Evolutionary conservation across 2,797 vertebrate genomes (phyloP), one percentile per base, ranked within the genome.

Genomic region (Gymnothorax javanicus): DNA sequence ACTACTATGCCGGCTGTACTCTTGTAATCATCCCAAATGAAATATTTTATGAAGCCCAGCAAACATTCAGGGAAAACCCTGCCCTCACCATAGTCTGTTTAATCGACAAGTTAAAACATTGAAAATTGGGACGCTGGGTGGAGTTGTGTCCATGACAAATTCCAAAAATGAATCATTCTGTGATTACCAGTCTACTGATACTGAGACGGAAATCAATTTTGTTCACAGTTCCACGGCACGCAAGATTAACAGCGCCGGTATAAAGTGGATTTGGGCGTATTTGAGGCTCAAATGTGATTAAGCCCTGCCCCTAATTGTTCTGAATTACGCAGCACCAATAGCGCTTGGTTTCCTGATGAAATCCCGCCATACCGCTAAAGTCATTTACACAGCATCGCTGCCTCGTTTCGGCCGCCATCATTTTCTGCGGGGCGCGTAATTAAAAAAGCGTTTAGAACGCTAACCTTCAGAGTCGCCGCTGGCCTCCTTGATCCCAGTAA

Each of bases 291-390:
- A 81, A n/a, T 81, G 17, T 20, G 50, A 54, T 81, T n/a, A 56
- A 56, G 52, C 77, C 52, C 91, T 90, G 92, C 93, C 94, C 94
- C 92, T 92, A 93, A 94, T 92, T 89, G 89, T 87, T 50, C 64
- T 85, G 91, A 67, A 67, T 93, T 93, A 92, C 95, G 93, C 92
- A 95, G 95, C 94, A 95, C 94, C 94, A 94, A 94, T 94, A 94
- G 95, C 92, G 90, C 59, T 87, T 43, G 64, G 87, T 92, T 89
- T 89, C 85, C 89, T 82, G 87, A 85, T 82, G 15, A 67, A 87
- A 89, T 86, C 73, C 23, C 54, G 27, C 58, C 87, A 89, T 86
- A 64, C 23, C 54, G 23, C 58, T 88, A 91, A 87, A 33, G 88
- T 89, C 90, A 88, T 90, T 88, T 88, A 9, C 4, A n/a, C 50